A percentile compares a stretch with the other conserved stretches of the same genome.
Conservation (phyloP, 2,888 invertebrate genomes). For the Microplitis deprimator region DNA sequence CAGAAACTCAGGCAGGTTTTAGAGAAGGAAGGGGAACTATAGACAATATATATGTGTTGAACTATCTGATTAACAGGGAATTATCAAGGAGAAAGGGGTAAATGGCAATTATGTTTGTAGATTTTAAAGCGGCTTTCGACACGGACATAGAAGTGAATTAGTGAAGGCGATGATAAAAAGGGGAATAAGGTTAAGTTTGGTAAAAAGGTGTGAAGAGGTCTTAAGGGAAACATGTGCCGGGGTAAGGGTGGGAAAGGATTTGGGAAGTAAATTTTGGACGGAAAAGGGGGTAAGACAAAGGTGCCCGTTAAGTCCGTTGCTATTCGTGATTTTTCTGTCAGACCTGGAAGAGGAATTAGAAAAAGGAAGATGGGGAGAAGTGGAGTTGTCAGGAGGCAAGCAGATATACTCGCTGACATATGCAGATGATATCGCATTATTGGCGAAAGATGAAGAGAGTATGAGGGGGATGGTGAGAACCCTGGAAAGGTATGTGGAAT, state of each 20-base stretch:
- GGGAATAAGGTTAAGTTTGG: not conserved
- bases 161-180: not conserved
- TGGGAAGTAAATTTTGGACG: not conserved
- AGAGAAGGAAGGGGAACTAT: not conserved
- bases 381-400: not conserved
- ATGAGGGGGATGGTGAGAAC: constrained; percentile 12
- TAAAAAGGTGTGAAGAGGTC: not conserved
- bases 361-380: too few relatives aligned
- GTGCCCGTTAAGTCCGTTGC: not conserved
- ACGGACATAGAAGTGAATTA: not conserved
- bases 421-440: constrained; percentile 11
- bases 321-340: not conserved
- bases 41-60: constrained; percentile 10
- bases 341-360: too few relatives aligned
- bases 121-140: not conserved
- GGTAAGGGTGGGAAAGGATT: not conserved
- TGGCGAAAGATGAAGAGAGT: constrained; percentile 10
- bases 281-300: not conserved
- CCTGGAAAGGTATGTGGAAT: constrained; percentile 3
- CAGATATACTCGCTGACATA: constrained; percentile 9
- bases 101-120: constrained; percentile 6
- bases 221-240: not conserved
- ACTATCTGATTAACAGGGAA: constrained; percentile 20
- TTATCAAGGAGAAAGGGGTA: not conserved
- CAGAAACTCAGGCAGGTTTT: constrained; percentile 1